A percentile compares a stretch with the other conserved stretches of the same genome.
These are phyloP conservation scores for Oxyscelio sp. DNA, from an alignment of 2,888 invertebrate genomes.

Conservation along the genomic window DNA sequence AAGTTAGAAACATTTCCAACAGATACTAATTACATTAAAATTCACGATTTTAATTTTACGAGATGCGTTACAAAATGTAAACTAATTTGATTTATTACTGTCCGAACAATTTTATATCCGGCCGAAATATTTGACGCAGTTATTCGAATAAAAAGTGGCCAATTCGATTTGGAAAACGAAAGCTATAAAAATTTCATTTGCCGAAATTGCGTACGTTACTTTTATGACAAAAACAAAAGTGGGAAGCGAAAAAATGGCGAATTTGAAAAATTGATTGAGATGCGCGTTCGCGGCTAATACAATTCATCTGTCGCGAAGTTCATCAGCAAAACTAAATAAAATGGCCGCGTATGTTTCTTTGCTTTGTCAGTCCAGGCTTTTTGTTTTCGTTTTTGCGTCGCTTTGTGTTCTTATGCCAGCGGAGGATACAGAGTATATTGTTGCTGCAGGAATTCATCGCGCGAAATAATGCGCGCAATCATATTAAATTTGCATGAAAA, in stretches of 20 bases:
- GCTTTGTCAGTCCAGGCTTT: slow-evolving; percentile 45
- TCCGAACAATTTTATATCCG: no score
- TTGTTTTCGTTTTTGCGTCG: slow-evolving; percentile 20
- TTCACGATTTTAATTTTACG: no score
- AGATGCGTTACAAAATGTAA: no score
- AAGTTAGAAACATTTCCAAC: no score
- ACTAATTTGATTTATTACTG: no score
- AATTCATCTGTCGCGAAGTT: slow-evolving; percentile 57
- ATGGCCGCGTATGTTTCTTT: slow-evolving; percentile 60
- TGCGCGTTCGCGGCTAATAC: slow-evolving; percentile 37
- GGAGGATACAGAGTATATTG: slow-evolving; percentile 38
- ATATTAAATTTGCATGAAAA: slow-evolving; percentile 70
- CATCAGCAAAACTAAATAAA: slow-evolving; percentile 56
- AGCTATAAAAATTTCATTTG: no score
- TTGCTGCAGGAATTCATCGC: slow-evolving; percentile 59
- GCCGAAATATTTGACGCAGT: no score
- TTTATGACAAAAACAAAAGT: not conserved
- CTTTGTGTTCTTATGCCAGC: slow-evolving; percentile 38
- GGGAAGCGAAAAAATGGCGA: not conserved
- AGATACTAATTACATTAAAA: no score
- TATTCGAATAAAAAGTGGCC: no score
- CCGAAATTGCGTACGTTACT: slow-evolving; percentile 2
- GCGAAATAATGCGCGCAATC: slow-evolving; percentile 66
- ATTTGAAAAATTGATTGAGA: slow-evolving; percentile 53
- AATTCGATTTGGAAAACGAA: no score